Conservation (phyloP, 2,113 vertebrate species). For the Oryzias javanicus region DNA sequence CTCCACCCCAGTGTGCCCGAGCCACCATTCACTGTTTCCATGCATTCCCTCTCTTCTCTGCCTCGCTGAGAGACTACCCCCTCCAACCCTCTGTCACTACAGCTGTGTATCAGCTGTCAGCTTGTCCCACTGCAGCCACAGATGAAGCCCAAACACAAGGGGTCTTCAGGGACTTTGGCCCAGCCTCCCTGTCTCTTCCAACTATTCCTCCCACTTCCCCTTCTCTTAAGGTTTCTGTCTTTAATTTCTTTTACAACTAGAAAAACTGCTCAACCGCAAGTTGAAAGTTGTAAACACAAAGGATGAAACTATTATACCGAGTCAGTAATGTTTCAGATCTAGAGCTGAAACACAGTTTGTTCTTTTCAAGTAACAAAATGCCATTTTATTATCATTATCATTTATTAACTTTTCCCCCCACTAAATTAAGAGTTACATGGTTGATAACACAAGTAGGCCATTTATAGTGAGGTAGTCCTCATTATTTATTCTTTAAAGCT, state of each 20-base stretch:
- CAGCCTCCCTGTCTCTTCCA: constrained; percentile 51
- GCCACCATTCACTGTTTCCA: constrained; percentile 42
- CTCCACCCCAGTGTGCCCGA: constrained; percentile 29
- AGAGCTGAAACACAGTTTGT: too few species aligned
- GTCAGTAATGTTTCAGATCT: not conserved
- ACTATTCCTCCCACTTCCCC: constrained; percentile 57
- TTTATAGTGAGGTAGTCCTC: too few species aligned
- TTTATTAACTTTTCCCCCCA: too few species aligned
- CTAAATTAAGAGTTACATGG: too few species aligned
- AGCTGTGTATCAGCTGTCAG: constrained; percentile 81
- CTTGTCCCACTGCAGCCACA: constrained; percentile 55
- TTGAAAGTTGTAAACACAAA: constrained; percentile 12
- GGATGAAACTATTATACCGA: not conserved
- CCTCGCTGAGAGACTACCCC: not conserved
- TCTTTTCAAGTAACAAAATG: too few species aligned
- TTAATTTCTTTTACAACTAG: constrained; percentile 21
- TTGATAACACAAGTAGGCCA: too few species aligned
- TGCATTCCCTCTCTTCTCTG: constrained; percentile 19
- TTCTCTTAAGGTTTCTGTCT: constrained; percentile 38
- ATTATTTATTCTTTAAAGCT: too few species aligned
- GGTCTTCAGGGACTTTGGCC: constrained; percentile 59
- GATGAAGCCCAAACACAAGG: constrained; percentile 64
- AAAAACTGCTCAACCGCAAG: constrained; percentile 11
- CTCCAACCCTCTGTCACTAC: constrained; percentile 64
- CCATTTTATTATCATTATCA: too few species aligned